phyloP scores from a whole-genome alignment of 2,888 invertebrate genomes.

The Phalera bucephala region DNA sequence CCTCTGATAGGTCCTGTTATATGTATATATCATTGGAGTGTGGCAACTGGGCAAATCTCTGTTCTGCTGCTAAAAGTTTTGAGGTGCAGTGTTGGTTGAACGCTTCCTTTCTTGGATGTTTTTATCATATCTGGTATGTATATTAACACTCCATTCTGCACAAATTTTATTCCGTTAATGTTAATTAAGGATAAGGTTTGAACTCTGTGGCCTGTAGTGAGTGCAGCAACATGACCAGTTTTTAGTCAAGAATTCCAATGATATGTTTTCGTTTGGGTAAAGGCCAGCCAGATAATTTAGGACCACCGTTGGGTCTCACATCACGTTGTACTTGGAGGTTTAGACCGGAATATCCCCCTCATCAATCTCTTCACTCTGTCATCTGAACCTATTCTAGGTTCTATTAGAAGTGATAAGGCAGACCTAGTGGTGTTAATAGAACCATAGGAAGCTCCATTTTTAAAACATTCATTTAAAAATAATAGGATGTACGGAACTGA shows the following conservation, averaged over 20 bases:
- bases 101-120: too few species aligned
- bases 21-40: too few species aligned
- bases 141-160: neutral
- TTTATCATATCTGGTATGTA: too few species aligned
- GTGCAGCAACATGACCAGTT: neutral
- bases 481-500: conserved; percentile 1
- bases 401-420: neutral
- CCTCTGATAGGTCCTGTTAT: too few species aligned
- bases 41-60: too few species aligned
- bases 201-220: neutral
- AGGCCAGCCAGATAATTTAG: neutral
- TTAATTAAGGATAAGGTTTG: conserved; percentile 2
- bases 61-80: too few species aligned
- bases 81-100: too few species aligned
- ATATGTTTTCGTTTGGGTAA: neutral
- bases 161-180: neutral
- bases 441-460: neutral
- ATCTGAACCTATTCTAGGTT: too few species aligned
- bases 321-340: conserved; percentile 3
- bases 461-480: neutral
- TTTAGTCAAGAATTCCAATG: neutral
- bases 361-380: too few species aligned
- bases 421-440: conserved; percentile 1
- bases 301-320: too few species aligned
- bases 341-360: neutral